phyloP scores from a whole-genome alignment of 2,113 vertebrate genomes.

The Syrmaticus mikado region DNA sequence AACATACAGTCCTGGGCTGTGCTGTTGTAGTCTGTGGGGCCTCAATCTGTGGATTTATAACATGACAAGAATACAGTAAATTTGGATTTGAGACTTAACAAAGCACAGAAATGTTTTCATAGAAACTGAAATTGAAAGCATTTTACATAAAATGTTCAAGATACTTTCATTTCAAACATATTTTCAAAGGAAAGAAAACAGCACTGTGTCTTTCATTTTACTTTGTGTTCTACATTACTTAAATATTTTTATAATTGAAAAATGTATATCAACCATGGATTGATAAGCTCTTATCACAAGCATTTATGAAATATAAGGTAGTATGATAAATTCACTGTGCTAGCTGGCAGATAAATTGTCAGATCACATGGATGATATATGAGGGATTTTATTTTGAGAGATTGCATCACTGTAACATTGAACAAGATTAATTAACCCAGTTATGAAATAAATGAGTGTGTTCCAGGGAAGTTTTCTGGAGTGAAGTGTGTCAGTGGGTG shows the following conservation, averaged over 20 bases:
- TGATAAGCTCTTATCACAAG: neutral
- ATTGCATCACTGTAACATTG: neutral
- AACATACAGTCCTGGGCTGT: neutral
- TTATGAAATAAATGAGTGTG: neutral
- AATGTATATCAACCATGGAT: no score
- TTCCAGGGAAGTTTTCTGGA: neutral
- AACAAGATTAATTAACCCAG: neutral
- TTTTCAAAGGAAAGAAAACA: neutral
- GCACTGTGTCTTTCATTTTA: neutral
- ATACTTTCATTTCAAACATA: neutral
- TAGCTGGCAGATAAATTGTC: neutral
- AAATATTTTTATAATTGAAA: neutral
- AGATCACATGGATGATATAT: neutral
- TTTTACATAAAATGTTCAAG: neutral
- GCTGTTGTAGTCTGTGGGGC: fast-evolving
- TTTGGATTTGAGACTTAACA: neutral
- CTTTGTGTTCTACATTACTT: neutral
- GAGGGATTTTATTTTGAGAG: neutral
- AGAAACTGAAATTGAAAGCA: neutral
- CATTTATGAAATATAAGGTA: neutral
- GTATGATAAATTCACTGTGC: neutral
- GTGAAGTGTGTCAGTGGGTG: neutral
- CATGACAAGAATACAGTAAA: neutral
- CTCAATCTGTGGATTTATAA: neutral
- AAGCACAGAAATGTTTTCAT: neutral